Evolutionary conservation across 1,140 invertebrate species (phyloP), one percentile per base, ranked within the genome.

Genomic region (Oscheius sp.): DNA sequence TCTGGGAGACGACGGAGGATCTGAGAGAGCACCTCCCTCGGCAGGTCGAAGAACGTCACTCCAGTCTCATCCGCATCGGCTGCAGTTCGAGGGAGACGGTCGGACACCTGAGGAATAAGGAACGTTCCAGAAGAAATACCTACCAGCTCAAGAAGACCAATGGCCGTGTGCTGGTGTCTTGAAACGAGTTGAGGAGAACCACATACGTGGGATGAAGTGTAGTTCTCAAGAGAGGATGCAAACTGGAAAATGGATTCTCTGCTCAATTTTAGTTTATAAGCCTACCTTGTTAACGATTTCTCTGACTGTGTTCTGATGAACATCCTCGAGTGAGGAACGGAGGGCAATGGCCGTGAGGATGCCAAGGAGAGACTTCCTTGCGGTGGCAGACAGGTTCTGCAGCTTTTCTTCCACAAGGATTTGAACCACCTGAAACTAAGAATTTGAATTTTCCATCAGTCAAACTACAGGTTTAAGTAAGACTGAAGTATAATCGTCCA

Each of bases 331-430:
- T 10, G 71, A 66, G 79, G 55, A 75, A 77, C 72, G 64, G 91
- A 79, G 90, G 38, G 94, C 92, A 63, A 97, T 91, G 85, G 95
- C 91, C 86, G 97, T 94, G 63, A 98, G 87, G 89, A 97, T 94
- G 80, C 90, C 91, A 76, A 99, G 90, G 23, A 97, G 88, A 59
- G 93, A 90, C 84, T 94, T 93, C 85, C 97, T 93, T 32, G 93
- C 93, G 78, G 92, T 92, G 28, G 95, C 95, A 75, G 93, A 93
- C 28, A 98, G 87, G 59, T 90, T 90, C 10, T 89, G 89, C 79
- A 95, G 88, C 79, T 91, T 91, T 83, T 93, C 91, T 52, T 91
- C 90, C 35, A 97, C 90, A 45, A 97, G 87, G 32, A 97, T 87
- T 82, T 94, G 91, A 65, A 97, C 86, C 36, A 98, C 87, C 78